These are phyloP conservation scores for Vombatus ursinus DNA, from an alignment of 2,113 vertebrate genomes.

Conservation along the genomic window DNA sequence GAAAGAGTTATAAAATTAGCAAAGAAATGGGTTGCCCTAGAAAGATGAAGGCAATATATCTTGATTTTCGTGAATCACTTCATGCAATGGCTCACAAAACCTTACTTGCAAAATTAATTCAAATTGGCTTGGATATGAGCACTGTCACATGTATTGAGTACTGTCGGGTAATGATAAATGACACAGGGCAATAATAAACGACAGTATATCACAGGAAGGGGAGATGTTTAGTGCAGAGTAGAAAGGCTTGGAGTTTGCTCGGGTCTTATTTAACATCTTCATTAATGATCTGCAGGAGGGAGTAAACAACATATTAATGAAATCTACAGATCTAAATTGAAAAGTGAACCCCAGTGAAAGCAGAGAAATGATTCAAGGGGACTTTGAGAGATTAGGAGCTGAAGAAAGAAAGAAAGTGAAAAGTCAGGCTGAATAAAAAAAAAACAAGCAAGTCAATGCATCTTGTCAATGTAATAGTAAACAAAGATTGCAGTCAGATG, in stretches of 20 bases:
- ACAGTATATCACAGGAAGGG: neutral
- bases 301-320: slow-evolving; percentile 48
- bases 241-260: slow-evolving; percentile 16
- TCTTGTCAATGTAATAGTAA: slow-evolving; percentile 16
- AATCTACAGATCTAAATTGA: slow-evolving; percentile 26
- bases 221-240: slow-evolving; percentile 6
- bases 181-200: neutral
- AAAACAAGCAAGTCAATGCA: neutral
- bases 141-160: neutral
- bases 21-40: slow-evolving; percentile 14
- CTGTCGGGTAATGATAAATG: slow-evolving; percentile 6
- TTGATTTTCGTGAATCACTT: slow-evolving; percentile 41
- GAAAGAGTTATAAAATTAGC: slow-evolving; percentile 5
- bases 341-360: neutral
- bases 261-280: slow-evolving; percentile 51
- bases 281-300: slow-evolving; percentile 29
- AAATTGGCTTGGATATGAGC: slow-evolving; percentile 25
- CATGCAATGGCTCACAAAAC: slow-evolving; percentile 14
- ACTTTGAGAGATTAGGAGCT: slow-evolving; percentile 26
- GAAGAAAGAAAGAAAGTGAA: slow-evolving; percentile 14
- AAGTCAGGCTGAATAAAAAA: neutral
- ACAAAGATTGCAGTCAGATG: slow-evolving; percentile 20
- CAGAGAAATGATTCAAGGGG: slow-evolving; percentile 8
- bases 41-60: slow-evolving; percentile 15
- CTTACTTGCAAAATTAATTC: slow-evolving; percentile 51